These are phyloP conservation scores for Ceriagrion tenellum DNA, from an alignment of 2,888 invertebrate species.

Conservation along the genomic window DNA sequence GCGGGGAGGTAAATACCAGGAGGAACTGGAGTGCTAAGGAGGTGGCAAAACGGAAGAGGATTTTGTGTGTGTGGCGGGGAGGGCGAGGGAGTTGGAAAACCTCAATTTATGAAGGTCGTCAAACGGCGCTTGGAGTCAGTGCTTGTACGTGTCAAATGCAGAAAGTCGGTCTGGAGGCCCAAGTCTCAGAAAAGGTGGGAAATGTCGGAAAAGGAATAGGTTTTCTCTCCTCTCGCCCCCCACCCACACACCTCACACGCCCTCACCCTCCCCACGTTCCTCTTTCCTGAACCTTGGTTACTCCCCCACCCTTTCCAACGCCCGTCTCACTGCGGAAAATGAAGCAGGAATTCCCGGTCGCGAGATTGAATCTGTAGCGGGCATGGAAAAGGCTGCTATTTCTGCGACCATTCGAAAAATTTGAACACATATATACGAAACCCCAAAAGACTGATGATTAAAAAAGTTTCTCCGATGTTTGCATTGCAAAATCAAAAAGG, in stretches of 20 bases:
- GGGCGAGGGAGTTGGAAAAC: not conserved
- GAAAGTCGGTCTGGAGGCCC: constrained; percentile 20
- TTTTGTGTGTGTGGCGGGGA: not conserved
- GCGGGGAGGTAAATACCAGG: not conserved
- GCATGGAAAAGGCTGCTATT: constrained; percentile 21
- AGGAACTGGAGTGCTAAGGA: not conserved
- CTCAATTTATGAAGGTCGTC: constrained; percentile 66
- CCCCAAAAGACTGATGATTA: constrained; percentile 3
- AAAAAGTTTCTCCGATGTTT: constrained; percentile 29
- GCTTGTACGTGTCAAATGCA: constrained; percentile 63
- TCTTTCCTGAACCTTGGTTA: too few relatives aligned
- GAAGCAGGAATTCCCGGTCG: constrained; percentile 1
- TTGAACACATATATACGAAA: too few relatives aligned
- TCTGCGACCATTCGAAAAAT: not conserved
- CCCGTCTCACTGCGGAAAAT: not conserved
- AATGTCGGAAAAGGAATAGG: constrained; percentile 13
- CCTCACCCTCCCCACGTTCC: not conserved
- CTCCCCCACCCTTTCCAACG: not conserved
- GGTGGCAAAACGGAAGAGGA: not conserved
- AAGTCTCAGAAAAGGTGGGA: constrained; percentile 18
- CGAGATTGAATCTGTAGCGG: constrained; percentile 49
- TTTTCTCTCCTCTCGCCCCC: not conserved
- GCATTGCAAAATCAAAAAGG: not conserved
- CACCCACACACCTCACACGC: not conserved
- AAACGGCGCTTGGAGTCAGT: constrained; percentile 61